Conservation (phyloP, 2,888 invertebrate species). For the Cantharis flavilabris region DNA sequence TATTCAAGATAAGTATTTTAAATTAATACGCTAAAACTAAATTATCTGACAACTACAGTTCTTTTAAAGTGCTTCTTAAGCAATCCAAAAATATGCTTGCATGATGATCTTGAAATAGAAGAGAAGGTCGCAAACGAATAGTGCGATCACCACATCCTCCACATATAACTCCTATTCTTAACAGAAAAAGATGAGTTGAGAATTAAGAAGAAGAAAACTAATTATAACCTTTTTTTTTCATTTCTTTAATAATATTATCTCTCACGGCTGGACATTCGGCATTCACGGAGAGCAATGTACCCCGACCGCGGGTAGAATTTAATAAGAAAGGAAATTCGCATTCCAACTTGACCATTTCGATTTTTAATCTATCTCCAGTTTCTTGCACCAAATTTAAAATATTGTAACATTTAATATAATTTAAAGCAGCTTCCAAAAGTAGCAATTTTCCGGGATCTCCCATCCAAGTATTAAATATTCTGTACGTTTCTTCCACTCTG, state of each 20-base stretch:
- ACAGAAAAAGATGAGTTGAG: not conserved
- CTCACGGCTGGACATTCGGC: slow-evolving; percentile 65
- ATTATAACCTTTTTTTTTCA: slow-evolving; percentile 72
- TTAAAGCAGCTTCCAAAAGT: slow-evolving; percentile 79
- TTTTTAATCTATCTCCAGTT: slow-evolving; percentile 69
- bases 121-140: slow-evolving; percentile 85
- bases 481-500: slow-evolving; percentile 73
- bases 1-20: not conserved
- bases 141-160: slow-evolving; percentile 84
- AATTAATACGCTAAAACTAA: not conserved
- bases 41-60: slow-evolving; percentile 51
- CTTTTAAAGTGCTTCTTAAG: slow-evolving; percentile 72
- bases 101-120: slow-evolving; percentile 85
- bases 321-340: slow-evolving; percentile 73
- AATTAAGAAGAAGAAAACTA: not conserved
- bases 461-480: slow-evolving; percentile 99
- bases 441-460: slow-evolving; percentile 95
- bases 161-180: slow-evolving; percentile 71
- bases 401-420: slow-evolving; percentile 80
- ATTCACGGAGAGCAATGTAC: slow-evolving; percentile 85
- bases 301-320: slow-evolving; percentile 81
- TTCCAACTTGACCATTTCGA: slow-evolving; percentile 69
- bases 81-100: slow-evolving; percentile 86
- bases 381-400: slow-evolving; percentile 73
- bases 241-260: slow-evolving; percentile 69